These are phyloP conservation scores for Eristalis pertinax DNA, from an alignment of 2,888 invertebrate genomes.

Conservation along the genomic window DNA sequence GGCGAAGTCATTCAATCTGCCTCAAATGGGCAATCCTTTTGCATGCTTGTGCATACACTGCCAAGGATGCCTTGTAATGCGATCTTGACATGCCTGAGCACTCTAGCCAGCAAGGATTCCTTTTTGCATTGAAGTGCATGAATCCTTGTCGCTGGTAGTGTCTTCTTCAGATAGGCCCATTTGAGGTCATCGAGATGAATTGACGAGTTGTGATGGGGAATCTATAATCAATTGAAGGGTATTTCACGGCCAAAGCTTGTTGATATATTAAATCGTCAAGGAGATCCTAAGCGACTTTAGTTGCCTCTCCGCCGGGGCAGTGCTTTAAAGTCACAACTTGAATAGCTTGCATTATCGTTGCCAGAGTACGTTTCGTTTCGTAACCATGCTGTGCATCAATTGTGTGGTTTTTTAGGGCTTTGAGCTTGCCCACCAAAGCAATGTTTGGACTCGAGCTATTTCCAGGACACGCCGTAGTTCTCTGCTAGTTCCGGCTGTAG, in stretches of 20 bases:
- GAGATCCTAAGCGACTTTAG: not conserved
- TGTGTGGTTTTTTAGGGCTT: no score
- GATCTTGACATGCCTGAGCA: not conserved
- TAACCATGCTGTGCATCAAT: no score
- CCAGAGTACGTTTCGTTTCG: no score
- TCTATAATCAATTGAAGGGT: not conserved
- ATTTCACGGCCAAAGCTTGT: not conserved
- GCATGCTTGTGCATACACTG: not conserved
- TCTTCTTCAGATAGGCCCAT: not conserved
- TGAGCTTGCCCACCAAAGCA: no score
- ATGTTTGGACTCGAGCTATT: no score
- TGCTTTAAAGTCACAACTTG: no score
- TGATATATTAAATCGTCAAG: not conserved
- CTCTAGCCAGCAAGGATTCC: not conserved
- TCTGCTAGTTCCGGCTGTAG: no score
- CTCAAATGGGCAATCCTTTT: not conserved
- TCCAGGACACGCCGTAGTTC: no score
- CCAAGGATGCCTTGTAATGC: not conserved
- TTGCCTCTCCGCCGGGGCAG: no score
- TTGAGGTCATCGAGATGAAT: not conserved
- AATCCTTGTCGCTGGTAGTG: not conserved
- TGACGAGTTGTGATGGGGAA: not conserved
- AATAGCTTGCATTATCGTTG: no score
- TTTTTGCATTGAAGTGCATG: not conserved
- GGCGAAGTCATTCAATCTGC: not conserved